These are phyloP conservation scores for Chloroceryle aenea DNA, from an alignment of 2,113 vertebrate species.

Conservation along the genomic window DNA sequence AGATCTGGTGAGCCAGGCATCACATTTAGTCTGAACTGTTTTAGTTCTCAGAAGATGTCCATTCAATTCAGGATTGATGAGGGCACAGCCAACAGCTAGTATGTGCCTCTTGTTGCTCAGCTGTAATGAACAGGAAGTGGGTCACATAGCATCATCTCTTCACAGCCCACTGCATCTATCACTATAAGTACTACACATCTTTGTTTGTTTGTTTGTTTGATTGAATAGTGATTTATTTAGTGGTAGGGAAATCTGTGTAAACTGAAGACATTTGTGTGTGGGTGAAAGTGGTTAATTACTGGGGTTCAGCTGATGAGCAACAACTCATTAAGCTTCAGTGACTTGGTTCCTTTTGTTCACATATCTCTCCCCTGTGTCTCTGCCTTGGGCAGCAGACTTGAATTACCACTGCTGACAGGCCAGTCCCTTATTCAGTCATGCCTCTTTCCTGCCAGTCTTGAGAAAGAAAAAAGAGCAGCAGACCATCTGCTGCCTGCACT, in stretches of 20 bases:
- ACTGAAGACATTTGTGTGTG: neutral
- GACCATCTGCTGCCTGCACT: slow-evolving; percentile 41
- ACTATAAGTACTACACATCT: neutral
- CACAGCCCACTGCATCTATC: neutral
- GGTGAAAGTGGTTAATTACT: slow-evolving; percentile 28
- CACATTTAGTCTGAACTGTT: neutral
- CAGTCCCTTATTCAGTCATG: slow-evolving; percentile 18
- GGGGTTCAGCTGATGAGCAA: neutral
- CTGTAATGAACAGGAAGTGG: neutral
- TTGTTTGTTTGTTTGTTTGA: neutral
- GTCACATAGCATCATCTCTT: neutral
- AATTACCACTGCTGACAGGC: slow-evolving; percentile 27
- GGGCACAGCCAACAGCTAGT: neutral
- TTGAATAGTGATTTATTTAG: neutral
- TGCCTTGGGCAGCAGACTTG: slow-evolving; percentile 30
- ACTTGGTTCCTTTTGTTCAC: neutral
- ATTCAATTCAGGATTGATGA: neutral
- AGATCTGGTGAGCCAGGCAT: neutral
- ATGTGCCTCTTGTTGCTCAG: neutral
- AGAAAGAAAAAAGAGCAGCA: slow-evolving; percentile 6
- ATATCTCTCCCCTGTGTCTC: neutral
- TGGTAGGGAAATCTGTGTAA: neutral
- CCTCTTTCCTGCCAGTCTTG: slow-evolving; percentile 36
- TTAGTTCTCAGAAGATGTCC: neutral
- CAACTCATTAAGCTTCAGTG: slow-evolving; percentile 11